phyloP scores from a whole-genome alignment of 2,113 vertebrate genomes.

The Cebus imitator region DNA sequence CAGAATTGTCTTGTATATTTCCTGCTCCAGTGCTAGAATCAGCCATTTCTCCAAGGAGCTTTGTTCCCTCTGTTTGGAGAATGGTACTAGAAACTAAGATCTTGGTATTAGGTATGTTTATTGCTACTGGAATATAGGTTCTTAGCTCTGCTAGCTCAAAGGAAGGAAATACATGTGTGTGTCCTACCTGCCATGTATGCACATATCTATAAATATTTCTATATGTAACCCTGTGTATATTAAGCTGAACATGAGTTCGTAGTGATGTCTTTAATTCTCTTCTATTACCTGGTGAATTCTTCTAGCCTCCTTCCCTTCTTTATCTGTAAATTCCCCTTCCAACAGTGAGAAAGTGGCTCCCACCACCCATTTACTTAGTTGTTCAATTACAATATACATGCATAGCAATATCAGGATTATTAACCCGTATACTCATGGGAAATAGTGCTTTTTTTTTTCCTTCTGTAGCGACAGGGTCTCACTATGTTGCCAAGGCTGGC shows the following conservation, averaged over 20 bases:
- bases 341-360: background rate
- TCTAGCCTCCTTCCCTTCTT: background rate
- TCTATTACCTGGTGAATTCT: background rate
- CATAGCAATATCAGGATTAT: background rate
- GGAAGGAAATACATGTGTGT: background rate
- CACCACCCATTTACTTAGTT: background rate
- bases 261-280: background rate
- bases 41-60: too few species aligned
- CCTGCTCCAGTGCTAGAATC: too few species aligned
- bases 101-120: background rate
- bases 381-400: background rate
- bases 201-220: background rate
- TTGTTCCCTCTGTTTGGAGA: background rate
- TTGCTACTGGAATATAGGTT: background rate
- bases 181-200: background rate
- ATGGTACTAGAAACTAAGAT: background rate
- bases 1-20: background rate
- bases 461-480: too few species aligned
- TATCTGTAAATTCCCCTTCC: background rate
- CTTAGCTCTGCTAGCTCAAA: background rate
- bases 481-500: too few species aligned
- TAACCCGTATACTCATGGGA: too few species aligned
- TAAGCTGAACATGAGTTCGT: background rate
- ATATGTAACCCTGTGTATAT: background rate
- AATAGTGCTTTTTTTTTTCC: background rate